A percentile compares a stretch with the other conserved stretches of the same genome.
Conservation (phyloP, 2,797 vertebrate species). For the Hyperoplus immaculatus region DNA sequence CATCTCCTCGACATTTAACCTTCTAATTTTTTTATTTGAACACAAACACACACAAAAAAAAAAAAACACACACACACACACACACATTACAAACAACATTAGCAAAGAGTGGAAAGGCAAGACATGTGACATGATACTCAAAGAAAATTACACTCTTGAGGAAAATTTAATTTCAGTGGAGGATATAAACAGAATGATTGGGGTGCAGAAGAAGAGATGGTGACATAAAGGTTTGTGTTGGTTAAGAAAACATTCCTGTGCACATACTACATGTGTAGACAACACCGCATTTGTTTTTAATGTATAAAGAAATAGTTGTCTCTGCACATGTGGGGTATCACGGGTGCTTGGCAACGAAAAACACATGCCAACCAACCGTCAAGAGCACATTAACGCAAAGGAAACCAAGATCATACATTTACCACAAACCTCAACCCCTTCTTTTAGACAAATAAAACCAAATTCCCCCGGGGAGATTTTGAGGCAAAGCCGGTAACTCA, state of each 20-base stretch:
- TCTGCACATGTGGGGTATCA: background rate
- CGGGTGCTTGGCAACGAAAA: slow-evolving; percentile 5
- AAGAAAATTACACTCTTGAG: slow-evolving; percentile 39
- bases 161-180: slow-evolving; percentile 40
- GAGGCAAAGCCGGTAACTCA: background rate
- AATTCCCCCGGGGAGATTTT: background rate
- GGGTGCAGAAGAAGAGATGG: slow-evolving; percentile 25
- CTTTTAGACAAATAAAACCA: background rate
- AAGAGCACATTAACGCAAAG: background rate
- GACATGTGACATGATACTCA: background rate
- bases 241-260: slow-evolving; percentile 23
- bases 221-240: slow-evolving; percentile 42
- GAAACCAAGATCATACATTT: background rate
- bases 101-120: slow-evolving; percentile 23
- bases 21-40: background rate
- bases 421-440: background rate
- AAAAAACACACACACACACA: background rate
- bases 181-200: slow-evolving; percentile 56
- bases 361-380: background rate
- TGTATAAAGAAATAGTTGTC: background rate
- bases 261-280: too few relatives aligned
- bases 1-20: slow-evolving; percentile 22
- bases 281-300: background rate
- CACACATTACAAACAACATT: slow-evolving; percentile 11
- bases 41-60: background rate